Conservation (phyloP, 1,140 invertebrate species). For the Maconellicoccus hirsutus region DNA sequence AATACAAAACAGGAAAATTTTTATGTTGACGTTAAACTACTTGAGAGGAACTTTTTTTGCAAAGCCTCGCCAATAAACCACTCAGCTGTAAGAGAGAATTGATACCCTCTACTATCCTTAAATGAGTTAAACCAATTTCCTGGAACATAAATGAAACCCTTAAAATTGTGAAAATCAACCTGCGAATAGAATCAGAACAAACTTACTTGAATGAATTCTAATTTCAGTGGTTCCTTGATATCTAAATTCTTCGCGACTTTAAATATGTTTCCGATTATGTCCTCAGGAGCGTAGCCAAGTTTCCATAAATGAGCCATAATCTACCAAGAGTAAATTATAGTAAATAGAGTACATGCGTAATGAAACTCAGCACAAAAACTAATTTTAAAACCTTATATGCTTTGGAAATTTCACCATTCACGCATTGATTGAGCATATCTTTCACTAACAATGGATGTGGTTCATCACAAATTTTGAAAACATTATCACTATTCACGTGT, state of each 20-base stretch:
- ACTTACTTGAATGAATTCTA: constrained; percentile 72
- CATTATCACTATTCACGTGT: constrained; percentile 83
- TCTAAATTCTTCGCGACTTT: constrained; percentile 79
- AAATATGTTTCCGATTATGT: constrained; percentile 92
- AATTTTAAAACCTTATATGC: constrained; percentile 63
- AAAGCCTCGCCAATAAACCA: constrained; percentile 72
- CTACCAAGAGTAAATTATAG: constrained; percentile 37
- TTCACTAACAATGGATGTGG: constrained; percentile 90
- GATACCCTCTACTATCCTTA: constrained; percentile 81
- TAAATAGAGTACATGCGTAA: constrained; percentile 23
- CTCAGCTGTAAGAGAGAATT: constrained; percentile 80
- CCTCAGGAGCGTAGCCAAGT: constrained; percentile 89
- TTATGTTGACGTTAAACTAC: background rate
- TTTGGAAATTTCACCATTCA: constrained; percentile 66
- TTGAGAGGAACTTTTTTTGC: constrained; percentile 32
- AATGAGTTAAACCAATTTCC: constrained; percentile 86
- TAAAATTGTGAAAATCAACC: background rate
- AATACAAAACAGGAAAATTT: too few relatives aligned
- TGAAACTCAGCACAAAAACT: too few relatives aligned
- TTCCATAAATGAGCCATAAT: constrained; percentile 79
- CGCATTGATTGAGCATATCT: constrained; percentile 81
- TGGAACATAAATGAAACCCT: constrained; percentile 39
- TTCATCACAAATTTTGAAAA: constrained; percentile 99
- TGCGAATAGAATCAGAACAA: too few relatives aligned
- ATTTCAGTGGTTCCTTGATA: constrained; percentile 66